Base-by-base conservation (phyloP, 2,888 invertebrate genomes). In the Magallana nippona region DNA sequence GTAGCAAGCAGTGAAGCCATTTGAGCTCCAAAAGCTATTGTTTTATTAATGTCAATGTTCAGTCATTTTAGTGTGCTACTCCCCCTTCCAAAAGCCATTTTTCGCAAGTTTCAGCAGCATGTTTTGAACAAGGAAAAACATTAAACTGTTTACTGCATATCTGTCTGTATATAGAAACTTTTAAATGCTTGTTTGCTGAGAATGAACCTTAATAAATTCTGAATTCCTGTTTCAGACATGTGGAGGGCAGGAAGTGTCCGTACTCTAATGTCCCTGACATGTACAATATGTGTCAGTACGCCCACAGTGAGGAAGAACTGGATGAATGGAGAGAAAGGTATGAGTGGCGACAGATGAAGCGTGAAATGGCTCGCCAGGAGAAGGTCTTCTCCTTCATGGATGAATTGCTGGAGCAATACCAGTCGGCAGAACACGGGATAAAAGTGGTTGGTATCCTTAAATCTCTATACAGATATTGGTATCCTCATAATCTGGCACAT, bases 311-410 rank as follows among this genome's bases (percentile, higher is more conserved):
- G 81, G 92, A 92, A 81, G 94, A 94, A 84, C 88, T 94, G 81
- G 93, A 94, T 77, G 94, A 94, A 87, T 94, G 94, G 94, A 87
- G 86, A 77, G 93, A 93, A 85, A 83, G 94, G 13, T 91, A 89
- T 82, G 91, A 91, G 78, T 93, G 93, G 93, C 86, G 93, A 17
- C 88, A 90, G 86, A 92, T 93, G 92, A 93, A 93, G 85, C 86
- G 92, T 10, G 89, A 91, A 15, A 91, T 92, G 88, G 93, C 93
- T 3, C 87, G 89, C 17, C 89, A 92, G 78, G 91, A 92, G 63
- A 88, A 90, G 19, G 90, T 93, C 57, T 92, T 91, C 87, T 93
- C 93, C 8, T 93, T 92, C 88, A 92, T 92, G 91, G 92, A 93
- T 81, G 86, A 90, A 44, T 86, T 93, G 55, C 86, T 91, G 55